A percentile compares a stretch with the other conserved stretches of the same genome.
These are phyloP conservation scores for Leptopterna dolabrata DNA, from an alignment of 2,888 invertebrate species.

Conservation along the genomic window DNA sequence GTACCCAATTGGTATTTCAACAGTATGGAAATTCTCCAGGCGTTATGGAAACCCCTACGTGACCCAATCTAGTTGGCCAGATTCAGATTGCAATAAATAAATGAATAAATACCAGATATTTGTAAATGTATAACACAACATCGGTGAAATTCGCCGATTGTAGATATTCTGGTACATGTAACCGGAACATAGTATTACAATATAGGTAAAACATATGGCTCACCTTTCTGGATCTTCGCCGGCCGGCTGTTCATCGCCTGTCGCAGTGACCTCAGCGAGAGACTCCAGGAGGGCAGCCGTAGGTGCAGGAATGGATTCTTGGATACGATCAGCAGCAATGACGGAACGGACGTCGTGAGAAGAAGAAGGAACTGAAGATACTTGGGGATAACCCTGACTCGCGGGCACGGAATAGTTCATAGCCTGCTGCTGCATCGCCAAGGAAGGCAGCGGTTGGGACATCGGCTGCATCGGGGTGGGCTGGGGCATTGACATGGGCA, in stretches of 20 bases:
- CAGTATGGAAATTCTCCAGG: too few species aligned
- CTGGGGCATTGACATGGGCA: constrained; percentile 57
- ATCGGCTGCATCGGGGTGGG: constrained; percentile 56
- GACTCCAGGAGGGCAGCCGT: constrained; percentile 67
- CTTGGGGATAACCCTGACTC: constrained; percentile 41
- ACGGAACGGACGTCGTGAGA: constrained; percentile 46
- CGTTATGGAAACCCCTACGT: too few species aligned
- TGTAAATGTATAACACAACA: too few species aligned
- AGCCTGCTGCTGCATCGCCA: constrained; percentile 54
- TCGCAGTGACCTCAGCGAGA: constrained; percentile 67
- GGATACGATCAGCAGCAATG: constrained; percentile 42
- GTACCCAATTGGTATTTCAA: too few species aligned
- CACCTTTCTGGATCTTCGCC: constrained; percentile 70
- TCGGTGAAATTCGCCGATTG: too few species aligned
- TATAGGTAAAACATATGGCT: constrained; percentile 56
- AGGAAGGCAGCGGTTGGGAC: constrained; percentile 52
- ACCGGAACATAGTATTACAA: too few species aligned
- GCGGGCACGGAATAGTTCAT: constrained; percentile 54
- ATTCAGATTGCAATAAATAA: too few species aligned
- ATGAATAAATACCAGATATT: too few species aligned
- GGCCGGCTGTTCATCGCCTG: constrained; percentile 66
- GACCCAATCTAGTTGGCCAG: too few species aligned
- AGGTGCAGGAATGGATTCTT: constrained; percentile 51
- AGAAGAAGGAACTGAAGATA: constrained; percentile 51
- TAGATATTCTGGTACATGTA: too few species aligned